Evolutionary conservation across 2,888 invertebrate species (phyloP).

Genomic region (Pollenia amentaria): DNA sequence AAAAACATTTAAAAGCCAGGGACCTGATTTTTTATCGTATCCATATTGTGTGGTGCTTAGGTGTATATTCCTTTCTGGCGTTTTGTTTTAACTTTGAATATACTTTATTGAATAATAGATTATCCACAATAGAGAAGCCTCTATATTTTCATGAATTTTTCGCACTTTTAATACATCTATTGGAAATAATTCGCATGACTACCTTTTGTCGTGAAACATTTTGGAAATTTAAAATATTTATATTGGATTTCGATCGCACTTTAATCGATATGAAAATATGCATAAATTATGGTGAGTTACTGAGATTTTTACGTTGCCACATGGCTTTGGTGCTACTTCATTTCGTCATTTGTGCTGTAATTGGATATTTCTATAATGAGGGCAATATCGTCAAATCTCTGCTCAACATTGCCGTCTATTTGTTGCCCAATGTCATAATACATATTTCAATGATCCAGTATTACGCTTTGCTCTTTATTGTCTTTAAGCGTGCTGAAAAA

Average conservation of each 20-base stretch:
- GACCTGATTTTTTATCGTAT: constrained; percentile 40
- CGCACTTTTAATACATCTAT: constrained; percentile 73
- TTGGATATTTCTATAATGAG: constrained; percentile 71
- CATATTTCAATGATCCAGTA: constrained; percentile 76
- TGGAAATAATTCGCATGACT: constrained; percentile 67
- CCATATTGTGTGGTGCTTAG: constrained; percentile 74
- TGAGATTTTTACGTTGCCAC: constrained; percentile 69
- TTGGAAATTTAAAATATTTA: constrained; percentile 57
- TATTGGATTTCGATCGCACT: constrained; percentile 75
- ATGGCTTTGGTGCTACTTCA: constrained; percentile 70
- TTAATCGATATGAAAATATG: constrained; percentile 59
- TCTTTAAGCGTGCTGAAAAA: constrained; percentile 68
- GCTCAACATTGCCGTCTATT: constrained; percentile 69
- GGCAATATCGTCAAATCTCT: constrained; percentile 22
- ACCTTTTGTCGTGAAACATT: constrained; percentile 64
- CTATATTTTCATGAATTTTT: constrained; percentile 76
- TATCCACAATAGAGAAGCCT: constrained; percentile 75
- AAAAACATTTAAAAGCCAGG: background rate
- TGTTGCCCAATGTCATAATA: constrained; percentile 76
- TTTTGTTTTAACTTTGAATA: constrained; percentile 70
- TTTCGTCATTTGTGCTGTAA: constrained; percentile 25
- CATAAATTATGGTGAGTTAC: constrained; percentile 14
- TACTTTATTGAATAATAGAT: constrained; percentile 63
- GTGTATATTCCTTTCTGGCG: constrained; percentile 67
- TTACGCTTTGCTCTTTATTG: constrained; percentile 74